These are phyloP conservation scores for Tetrax tetrax DNA, from an alignment of 2,113 vertebrate species.

Conservation along the genomic window DNA sequence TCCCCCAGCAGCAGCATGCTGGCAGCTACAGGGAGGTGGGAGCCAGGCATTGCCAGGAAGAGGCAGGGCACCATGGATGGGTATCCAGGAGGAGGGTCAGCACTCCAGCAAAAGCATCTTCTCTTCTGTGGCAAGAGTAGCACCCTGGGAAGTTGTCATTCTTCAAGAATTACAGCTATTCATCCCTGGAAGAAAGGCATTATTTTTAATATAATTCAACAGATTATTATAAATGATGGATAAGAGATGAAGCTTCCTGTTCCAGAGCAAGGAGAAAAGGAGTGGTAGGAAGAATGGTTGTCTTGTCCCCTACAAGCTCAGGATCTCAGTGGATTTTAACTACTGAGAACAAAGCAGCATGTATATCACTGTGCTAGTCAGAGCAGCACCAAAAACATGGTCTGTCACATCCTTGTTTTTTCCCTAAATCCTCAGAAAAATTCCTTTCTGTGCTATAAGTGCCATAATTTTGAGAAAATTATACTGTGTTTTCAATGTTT, in stretches of 20 bases:
- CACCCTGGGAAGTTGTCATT: not conserved
- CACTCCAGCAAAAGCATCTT: not conserved
- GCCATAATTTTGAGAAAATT: constrained; percentile 21
- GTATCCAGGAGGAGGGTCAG: not conserved
- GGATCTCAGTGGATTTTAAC: not conserved
- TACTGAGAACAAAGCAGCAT: not conserved
- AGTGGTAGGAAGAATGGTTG: not conserved
- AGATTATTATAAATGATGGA: not conserved
- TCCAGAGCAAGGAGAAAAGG: not conserved
- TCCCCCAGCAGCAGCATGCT: not conserved
- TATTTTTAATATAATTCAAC: not conserved
- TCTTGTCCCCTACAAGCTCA: not conserved
- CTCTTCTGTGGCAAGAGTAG: not conserved
- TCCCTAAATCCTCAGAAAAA: not conserved
- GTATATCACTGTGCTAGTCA: not conserved
- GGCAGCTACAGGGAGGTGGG: not conserved
- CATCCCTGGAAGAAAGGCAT: not conserved
- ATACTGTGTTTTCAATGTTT: not conserved
- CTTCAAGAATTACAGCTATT: not conserved
- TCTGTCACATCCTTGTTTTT: not conserved
- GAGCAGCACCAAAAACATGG: not conserved
- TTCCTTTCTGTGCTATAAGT: not conserved
- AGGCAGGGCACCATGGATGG: not conserved
- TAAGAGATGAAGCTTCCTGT: not conserved
- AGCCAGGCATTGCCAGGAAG: not conserved